Conservation (phyloP, 1,140 invertebrate genomes). For the Zaprionus gabonicus region DNA sequence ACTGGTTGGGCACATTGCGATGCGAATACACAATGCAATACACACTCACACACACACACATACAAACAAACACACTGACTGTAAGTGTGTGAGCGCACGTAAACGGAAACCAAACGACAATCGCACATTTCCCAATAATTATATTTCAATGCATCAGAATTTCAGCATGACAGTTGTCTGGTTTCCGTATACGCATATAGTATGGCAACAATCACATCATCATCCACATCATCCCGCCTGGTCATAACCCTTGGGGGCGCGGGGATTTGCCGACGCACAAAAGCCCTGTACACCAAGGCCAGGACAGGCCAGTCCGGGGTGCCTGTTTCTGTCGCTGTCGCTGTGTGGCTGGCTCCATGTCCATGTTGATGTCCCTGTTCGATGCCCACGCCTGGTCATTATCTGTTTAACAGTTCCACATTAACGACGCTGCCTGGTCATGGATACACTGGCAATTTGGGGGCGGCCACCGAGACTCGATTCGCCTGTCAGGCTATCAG, state of each 20-base stretch:
- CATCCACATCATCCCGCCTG: conserved; percentile 29
- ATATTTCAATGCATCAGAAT: conserved; percentile 83
- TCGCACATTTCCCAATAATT: conserved; percentile 83
- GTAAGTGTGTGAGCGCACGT: conserved; percentile 48
- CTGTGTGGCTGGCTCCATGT: conserved; percentile 1
- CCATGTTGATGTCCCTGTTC: conserved; percentile 35
- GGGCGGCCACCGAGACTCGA: conserved; percentile 33
- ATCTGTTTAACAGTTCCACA: conserved; percentile 82
- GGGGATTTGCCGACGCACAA: not conserved
- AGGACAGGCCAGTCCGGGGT: not conserved
- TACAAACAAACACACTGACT: not conserved
- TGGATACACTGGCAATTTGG: conserved; percentile 54
- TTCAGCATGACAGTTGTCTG: conserved; percentile 77
- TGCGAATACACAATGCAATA: not conserved
- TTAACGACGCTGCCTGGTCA: conserved; percentile 74
- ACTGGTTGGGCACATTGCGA: not conserved
- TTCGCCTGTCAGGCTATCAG: conserved; percentile 4
- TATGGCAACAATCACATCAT: conserved; percentile 39
- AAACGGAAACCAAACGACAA: conserved; percentile 80
- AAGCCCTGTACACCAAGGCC: not conserved
- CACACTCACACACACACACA: conserved; percentile 14
- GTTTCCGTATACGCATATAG: conserved; percentile 55
- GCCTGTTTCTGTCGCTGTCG: not conserved
- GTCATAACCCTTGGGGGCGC: not conserved
- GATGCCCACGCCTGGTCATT: conserved; percentile 63